Conservation (phyloP, 2,888 invertebrate genomes). For the Ptilodon capucinus region DNA sequence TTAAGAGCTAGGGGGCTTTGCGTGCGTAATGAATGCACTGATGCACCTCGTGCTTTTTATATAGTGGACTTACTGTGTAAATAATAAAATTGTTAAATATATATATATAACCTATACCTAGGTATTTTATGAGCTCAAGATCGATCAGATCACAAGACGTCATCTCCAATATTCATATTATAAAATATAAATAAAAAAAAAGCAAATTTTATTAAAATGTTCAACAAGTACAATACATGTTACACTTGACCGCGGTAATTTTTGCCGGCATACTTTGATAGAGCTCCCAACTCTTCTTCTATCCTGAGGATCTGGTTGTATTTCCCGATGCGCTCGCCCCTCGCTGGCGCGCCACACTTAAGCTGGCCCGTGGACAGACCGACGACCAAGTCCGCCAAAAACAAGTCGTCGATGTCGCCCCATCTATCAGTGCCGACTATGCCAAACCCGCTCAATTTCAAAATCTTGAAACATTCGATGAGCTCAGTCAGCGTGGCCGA, state of each 20-base stretch:
- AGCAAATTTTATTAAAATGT: too few relatives aligned
- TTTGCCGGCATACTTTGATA: slow-evolving; percentile 96
- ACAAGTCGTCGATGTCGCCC: slow-evolving; percentile 99
- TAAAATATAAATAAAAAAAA: too few relatives aligned
- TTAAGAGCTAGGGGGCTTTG: slow-evolving; percentile 39
- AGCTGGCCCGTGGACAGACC: slow-evolving; percentile 99
- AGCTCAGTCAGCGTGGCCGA: slow-evolving; percentile 98
- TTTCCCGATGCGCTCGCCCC: slow-evolving; percentile 97
- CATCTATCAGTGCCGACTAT: slow-evolving; percentile 80
- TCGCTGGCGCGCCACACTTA: slow-evolving; percentile 98
- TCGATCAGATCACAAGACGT: too few relatives aligned
- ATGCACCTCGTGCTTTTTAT: too few relatives aligned
- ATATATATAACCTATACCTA: too few relatives aligned
- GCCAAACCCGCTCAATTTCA: slow-evolving; percentile 98
- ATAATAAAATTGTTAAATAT: too few relatives aligned
- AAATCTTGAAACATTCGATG: slow-evolving; percentile 94
- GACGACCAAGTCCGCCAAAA: slow-evolving; percentile 98
- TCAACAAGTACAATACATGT: too few relatives aligned
- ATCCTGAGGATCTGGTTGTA: slow-evolving; percentile 99
- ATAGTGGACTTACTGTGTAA: too few relatives aligned
- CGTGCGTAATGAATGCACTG: slow-evolving; percentile 21
- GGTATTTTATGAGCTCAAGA: too few relatives aligned
- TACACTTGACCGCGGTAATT: slow-evolving; percentile 88
- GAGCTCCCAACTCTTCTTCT: slow-evolving; percentile 96
- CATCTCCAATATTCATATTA: too few relatives aligned